These are phyloP conservation scores for Hemicordylus capensis DNA, from an alignment of 2,113 vertebrate genomes.

Conservation along the genomic window DNA sequence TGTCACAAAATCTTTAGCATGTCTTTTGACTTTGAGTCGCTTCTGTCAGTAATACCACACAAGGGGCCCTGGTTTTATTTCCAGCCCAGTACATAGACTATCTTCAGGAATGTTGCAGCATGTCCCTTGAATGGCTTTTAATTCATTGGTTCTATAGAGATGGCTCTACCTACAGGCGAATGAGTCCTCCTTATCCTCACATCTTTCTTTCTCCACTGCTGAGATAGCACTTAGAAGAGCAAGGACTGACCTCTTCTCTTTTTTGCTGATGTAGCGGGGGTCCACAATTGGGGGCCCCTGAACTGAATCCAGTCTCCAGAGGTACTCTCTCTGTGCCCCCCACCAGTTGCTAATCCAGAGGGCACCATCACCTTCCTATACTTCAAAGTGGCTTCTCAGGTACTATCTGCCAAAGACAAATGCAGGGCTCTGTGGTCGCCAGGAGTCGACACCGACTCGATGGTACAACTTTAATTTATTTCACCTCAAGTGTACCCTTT, in stretches of 20 bases:
- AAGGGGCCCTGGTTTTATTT: not conserved
- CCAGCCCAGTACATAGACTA: not conserved
- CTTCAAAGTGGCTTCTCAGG: not conserved
- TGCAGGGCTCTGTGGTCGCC: too few relatives aligned
- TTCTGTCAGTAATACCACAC: conserved; percentile 25
- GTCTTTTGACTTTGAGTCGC: not conserved
- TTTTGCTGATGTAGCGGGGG: not conserved
- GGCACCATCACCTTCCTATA: not conserved
- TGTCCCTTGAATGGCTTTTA: not conserved
- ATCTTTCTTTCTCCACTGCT: accelerated
- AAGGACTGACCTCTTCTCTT: not conserved
- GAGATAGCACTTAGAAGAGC: not conserved
- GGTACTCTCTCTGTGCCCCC: too few relatives aligned
- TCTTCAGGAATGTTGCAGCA: not conserved
- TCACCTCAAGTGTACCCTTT: too few relatives aligned
- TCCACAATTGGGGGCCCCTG: not conserved
- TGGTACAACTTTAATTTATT: too few relatives aligned
- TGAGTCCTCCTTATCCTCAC: not conserved
- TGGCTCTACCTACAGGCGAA: conserved; percentile 10
- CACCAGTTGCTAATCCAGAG: too few relatives aligned
- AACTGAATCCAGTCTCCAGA: not conserved
- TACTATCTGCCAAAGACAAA: not conserved
- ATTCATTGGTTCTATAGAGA: not conserved
- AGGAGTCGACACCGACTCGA: too few relatives aligned
- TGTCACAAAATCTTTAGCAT: conserved; percentile 13